Percentiles rank a stretch among this genome's conserved stretches.
Evolutionary conservation across 2,888 invertebrate genomes (phyloP).

Genomic region (Cyaniris semiargus): DNA sequence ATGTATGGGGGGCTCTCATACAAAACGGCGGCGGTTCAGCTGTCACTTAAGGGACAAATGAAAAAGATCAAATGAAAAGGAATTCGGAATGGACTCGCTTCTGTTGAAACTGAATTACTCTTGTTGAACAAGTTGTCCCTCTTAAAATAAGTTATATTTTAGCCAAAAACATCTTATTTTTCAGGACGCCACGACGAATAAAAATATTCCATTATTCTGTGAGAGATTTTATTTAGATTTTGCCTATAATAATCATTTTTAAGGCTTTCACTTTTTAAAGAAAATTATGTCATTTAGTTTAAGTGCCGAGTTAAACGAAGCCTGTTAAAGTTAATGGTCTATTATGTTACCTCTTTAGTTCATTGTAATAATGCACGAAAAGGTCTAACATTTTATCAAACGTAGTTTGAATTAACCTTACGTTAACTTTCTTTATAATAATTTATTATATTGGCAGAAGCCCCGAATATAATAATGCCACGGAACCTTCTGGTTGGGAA

Average conservation of each 20-base stretch:
- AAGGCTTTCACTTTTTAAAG: not conserved
- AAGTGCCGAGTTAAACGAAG: too few species aligned
- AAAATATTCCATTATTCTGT: not conserved
- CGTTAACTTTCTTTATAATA: too few species aligned
- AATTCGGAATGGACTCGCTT: constrained; percentile 1
- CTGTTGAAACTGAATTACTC: constrained; percentile 18
- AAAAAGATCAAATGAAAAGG: constrained; percentile 15
- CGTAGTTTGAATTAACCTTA: too few species aligned
- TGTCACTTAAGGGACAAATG: not conserved
- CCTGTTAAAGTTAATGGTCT: too few species aligned
- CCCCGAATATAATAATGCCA: too few species aligned
- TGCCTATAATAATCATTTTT: not conserved
- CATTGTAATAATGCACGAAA: too few species aligned
- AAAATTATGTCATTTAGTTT: too few species aligned
- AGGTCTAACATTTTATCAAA: too few species aligned
- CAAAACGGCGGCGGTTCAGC: not conserved
- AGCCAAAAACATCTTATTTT: not conserved
- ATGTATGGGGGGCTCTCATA: too few species aligned
- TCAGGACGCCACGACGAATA: not conserved
- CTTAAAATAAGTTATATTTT: constrained; percentile 15
- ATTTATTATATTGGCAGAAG: too few species aligned
- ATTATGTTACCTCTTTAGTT: not conserved
- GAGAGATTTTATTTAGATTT: not conserved
- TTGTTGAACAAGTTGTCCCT: not conserved
- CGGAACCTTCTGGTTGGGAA: too few species aligned